Conservation (phyloP, 2,113 vertebrate species). For the Eolophus roseicapilla region DNA sequence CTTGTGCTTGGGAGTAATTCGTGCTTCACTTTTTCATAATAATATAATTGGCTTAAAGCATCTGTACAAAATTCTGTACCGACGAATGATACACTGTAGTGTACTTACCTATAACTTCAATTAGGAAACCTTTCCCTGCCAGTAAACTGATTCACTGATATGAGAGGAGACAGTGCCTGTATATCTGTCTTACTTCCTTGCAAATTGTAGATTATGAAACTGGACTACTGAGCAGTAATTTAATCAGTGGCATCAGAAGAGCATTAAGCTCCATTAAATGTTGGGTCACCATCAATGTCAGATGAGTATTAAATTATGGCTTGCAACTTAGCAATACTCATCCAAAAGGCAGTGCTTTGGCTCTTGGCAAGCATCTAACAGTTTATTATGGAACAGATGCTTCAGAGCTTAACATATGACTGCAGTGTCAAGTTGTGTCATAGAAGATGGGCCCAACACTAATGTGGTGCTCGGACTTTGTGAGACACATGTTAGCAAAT, state of each 20-base stretch:
- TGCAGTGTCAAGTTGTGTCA: slow-evolving; percentile 44
- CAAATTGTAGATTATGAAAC: slow-evolving; percentile 52
- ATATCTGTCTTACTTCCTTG: slow-evolving; percentile 50
- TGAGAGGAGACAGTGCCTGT: slow-evolving; percentile 36
- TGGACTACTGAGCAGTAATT: slow-evolving; percentile 67
- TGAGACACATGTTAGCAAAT: neutral
- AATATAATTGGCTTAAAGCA: slow-evolving; percentile 16
- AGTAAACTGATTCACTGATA: slow-evolving; percentile 28
- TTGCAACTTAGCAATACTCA: slow-evolving; percentile 56
- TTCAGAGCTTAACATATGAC: slow-evolving; percentile 36
- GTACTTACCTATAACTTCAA: slow-evolving; percentile 48
- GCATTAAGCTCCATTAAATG: slow-evolving; percentile 68
- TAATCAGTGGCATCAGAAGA: slow-evolving; percentile 66
- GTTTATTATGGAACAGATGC: slow-evolving; percentile 56
- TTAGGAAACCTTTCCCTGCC: slow-evolving; percentile 30
- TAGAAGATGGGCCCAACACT: neutral
- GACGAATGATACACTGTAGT: neutral
- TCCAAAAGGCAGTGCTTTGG: slow-evolving; percentile 57
- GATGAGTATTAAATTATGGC: slow-evolving; percentile 67
- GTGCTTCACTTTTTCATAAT: neutral
- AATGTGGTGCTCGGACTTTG: neutral
- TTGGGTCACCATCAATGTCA: slow-evolving; percentile 59
- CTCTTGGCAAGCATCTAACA: slow-evolving; percentile 48
- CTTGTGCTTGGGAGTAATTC: slow-evolving; percentile 19
- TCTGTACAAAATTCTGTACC: neutral